Base-by-base conservation (phyloP, 2,888 invertebrate species). In the Tetragnatha montana region DNA sequence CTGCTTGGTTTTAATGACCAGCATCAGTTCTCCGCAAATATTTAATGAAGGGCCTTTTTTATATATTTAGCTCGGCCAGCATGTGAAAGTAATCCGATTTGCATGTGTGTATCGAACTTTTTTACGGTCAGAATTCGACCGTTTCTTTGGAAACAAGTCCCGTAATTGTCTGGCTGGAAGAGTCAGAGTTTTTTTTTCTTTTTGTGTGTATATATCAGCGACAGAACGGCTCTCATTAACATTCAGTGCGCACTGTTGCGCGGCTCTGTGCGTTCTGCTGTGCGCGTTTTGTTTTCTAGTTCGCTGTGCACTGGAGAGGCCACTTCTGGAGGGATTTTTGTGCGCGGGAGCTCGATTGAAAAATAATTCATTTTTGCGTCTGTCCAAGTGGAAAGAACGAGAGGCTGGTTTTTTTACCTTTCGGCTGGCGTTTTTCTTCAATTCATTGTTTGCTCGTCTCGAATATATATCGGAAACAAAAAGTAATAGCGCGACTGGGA, bases 1-100 rank as follows among this genome's bases (percentile, higher is more conserved):
- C 47, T 83, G 83, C 68, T 74, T 49, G 21, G 68, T 76, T 76
- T 84, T 84, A 76, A 83, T 69, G 75, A 83, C 73, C 74, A 73
- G 60, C 50, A 60, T 79, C 79, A 68, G n/a, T 68, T 0, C 75
- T 68, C n/a, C 21, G 83, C 76, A 84, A 84, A 84, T 84, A 84
- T 84, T 84, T 84, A 75, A 73, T 22, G 49, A 74, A 14, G 19
- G 49, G 17, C 14, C 68, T 76, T 69, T 68, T 47, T 47, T 49
- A 8, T 60, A 35, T 4, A 35, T 60, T 17, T 10, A 60, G 17
- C 60, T 60, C 60, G 60, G 4, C 17, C 17, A 12, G 60, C 60
- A 6, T 60, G 60, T 60, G 60, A 60, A 60, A 60, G 60, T 60
- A 60, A 60, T 60, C 60, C 60, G 60, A 60, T 60, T 60, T 60